Conservation (phyloP, 2,888 invertebrate species). For the Agrochola lota region DNA sequence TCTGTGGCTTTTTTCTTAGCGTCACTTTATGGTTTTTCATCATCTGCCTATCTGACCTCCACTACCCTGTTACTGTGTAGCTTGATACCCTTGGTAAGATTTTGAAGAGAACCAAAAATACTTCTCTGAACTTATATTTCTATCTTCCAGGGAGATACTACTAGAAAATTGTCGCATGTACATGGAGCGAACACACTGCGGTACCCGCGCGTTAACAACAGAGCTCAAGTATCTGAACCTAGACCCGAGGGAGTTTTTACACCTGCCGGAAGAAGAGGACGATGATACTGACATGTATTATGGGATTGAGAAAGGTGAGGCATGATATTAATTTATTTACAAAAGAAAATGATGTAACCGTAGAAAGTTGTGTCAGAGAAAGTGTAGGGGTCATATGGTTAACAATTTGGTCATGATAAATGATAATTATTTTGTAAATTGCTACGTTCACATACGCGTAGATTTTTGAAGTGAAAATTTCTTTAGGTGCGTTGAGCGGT, state of each 20-base stretch:
- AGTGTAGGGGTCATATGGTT: background rate
- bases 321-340: background rate
- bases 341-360: background rate
- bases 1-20: background rate
- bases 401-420: background rate
- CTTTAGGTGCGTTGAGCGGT: too few relatives aligned
- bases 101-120: background rate
- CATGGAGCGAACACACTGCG: slow-evolving; percentile 85
- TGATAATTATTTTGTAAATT: background rate
- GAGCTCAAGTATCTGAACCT: slow-evolving; percentile 94
- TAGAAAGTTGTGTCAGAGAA: background rate
- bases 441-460: background rate
- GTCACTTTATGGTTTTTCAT: background rate
- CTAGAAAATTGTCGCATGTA: slow-evolving; percentile 83
- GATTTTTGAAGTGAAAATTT: background rate
- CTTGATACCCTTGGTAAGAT: background rate
- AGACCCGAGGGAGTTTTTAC: slow-evolving; percentile 92
- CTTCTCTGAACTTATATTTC: background rate
- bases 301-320: slow-evolving; percentile 91
- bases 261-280: slow-evolving; percentile 91
- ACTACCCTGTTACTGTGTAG: background rate
- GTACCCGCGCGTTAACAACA: slow-evolving; percentile 92
- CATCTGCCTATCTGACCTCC: background rate
- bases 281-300: slow-evolving; percentile 90
- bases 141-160: slow-evolving; percentile 77